Evolutionary conservation across 2,797 vertebrate species (phyloP), one percentile per base, ranked within the genome.

Genomic region (Vespertilio murinus): DNA sequence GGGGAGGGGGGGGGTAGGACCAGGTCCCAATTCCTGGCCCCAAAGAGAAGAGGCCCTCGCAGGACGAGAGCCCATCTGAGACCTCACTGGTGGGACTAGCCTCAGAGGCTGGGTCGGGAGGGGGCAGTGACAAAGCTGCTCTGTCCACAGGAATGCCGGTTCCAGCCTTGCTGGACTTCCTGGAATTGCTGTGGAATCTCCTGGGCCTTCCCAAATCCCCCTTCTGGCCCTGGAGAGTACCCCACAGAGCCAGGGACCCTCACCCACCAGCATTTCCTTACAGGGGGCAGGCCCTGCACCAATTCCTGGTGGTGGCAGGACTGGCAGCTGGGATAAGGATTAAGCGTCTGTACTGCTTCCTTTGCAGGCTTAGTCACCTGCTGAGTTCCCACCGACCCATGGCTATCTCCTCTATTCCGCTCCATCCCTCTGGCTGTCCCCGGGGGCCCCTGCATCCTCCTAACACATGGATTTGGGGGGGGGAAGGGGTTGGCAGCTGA

Each of bases 261-360:
- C 20, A 30, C 7, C n/a, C 67, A 5, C 4, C 25, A 47, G 30
- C 14, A 18, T 71, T 65, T 30, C 80, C 28, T 12, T 35, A 14
- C 2, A 9, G 0, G 1, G 1, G 30, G 22, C 8, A 38, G 75
- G 35, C 56, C 13, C 22, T 33, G 1, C 9, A 4, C 25, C 56
- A 56, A 28, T 30, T 67, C 14, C 74, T 18, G 5, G n/a, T n/a
- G 45, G 12, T 8, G 59, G 25, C 40, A 40, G 0, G 13, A 13
- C 45, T 7, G 7, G 33, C 30, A 22, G 8, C 0, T 25, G 20
- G 54, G 56, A 49, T 8, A 35, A 35, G 38, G n/a, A 33, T 6
- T 22, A 18, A 52, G 38, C 16, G n/a, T 23, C 2, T 42, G 49
- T n/a, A 52, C 40, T 38, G 10, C 20, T 54, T 23, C 49, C 56